Evolutionary conservation across 2,113 vertebrate genomes (phyloP).

Genomic region (Recurvirostra avosetta): DNA sequence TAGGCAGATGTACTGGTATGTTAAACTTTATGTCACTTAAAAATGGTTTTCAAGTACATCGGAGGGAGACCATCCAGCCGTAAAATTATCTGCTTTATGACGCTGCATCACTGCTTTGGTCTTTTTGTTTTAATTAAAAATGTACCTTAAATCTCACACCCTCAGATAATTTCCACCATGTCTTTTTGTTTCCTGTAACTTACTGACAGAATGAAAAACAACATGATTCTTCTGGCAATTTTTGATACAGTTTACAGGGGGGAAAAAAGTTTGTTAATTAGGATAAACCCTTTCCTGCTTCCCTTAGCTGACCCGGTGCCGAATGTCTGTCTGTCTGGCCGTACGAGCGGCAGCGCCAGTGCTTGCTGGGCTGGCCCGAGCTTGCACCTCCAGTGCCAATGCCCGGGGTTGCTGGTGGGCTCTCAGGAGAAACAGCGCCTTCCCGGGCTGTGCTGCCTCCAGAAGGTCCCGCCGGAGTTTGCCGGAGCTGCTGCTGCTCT

Average conservation of each 20-base stretch:
- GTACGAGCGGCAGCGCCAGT: too few relatives aligned
- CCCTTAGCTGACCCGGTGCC: accelerated
- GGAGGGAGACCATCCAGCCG: slow-evolving; percentile 89
- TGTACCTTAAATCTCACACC: slow-evolving; percentile 67
- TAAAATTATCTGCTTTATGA: slow-evolving; percentile 94
- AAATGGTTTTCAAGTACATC: slow-evolving; percentile 93
- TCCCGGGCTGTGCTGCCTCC: neutral
- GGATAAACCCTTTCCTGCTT: neutral
- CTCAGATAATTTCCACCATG: neutral
- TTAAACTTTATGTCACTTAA: slow-evolving; percentile 99
- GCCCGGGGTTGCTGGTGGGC: neutral
- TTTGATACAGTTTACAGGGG: neutral
- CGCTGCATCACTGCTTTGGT: slow-evolving; percentile 65
- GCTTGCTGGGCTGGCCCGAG: neutral
- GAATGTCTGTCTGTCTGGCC: neutral
- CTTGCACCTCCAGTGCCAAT: accelerated
- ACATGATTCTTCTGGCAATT: neutral
- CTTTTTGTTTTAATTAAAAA: slow-evolving; percentile 81
- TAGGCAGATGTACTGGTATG: slow-evolving; percentile 88
- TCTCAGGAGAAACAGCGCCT: accelerated
- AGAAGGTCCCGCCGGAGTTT: neutral
- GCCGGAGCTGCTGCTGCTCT: neutral
- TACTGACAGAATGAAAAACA: neutral
- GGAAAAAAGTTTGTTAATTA: neutral
- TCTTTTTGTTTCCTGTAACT: neutral